phyloP scores from a whole-genome alignment of 2,888 invertebrate species.

The Ichneumon xanthorius region DNA sequence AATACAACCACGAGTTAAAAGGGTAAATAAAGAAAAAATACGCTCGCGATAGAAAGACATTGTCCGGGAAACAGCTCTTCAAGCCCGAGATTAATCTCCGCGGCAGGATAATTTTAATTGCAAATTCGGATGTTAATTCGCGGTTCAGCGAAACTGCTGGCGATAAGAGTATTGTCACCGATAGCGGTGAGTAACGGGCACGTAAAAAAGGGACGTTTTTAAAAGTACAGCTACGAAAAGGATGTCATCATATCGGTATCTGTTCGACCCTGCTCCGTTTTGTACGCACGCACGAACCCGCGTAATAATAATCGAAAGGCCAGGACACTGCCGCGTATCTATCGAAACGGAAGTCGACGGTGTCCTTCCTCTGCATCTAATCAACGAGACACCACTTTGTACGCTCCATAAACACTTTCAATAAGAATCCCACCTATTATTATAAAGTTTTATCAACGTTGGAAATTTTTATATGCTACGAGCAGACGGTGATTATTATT shows the following conservation, averaged over 20 bases:
- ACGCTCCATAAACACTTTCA: neutral
- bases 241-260: constrained; percentile 33
- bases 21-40: constrained; percentile 1
- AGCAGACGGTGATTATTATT: neutral
- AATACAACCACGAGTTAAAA: constrained; percentile 13
- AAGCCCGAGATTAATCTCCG: constrained; percentile 2
- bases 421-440: neutral
- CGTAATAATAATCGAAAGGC: constrained; percentile 1
- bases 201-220: neutral
- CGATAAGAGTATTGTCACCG: constrained; percentile 8
- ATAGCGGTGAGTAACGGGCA: neutral
- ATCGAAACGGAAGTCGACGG: constrained; percentile 29
- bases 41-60: neutral
- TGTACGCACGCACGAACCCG: neutral
- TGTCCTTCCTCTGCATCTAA: neutral
- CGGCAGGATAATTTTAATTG: constrained; percentile 15
- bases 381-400: neutral
- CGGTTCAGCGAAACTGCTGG: neutral
- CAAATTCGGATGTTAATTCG: constrained; percentile 11
- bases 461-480: neutral
- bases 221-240: neutral
- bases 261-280: constrained; percentile 55
- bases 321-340: constrained; percentile 5
- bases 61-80: neutral
- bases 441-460: neutral